Base-by-base conservation (phyloP, 2,888 invertebrate genomes). In the Taenaris catops region DNA sequence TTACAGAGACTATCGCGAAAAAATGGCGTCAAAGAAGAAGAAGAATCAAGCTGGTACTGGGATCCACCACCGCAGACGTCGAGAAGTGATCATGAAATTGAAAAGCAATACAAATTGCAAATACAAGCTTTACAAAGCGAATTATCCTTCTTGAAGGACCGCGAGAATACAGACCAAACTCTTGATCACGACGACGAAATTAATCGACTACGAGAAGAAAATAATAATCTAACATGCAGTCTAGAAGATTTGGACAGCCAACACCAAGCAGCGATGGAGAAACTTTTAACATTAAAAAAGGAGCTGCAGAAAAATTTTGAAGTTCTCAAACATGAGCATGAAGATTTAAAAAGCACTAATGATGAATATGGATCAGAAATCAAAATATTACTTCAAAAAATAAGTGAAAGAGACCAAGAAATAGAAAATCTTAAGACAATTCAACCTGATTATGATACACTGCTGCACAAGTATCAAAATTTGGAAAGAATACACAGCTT, bases 211-310 rank as follows among this genome's bases (percentile, higher is more conserved):
- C 76, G 84, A 51, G 86, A 88, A 53, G 90, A 91, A 57, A 90
- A 91, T 44, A 79, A 74, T 46, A 87, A 87, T 42, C 74, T 92
- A 8, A 83, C 88, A 8, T 61, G 65, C 2, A 91, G 87, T 50
- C 72, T 95, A 33, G 93, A 93, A 51, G 93, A 93, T 58, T 69
- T 95, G 48, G 94, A 95, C 56, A 87, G 69, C 25, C 93, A 94
- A 65, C 93, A 94, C 58, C 90, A 92, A 53, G 74, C 88, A 51
- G 94, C 92, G 0, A 90, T 93, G 70, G 90, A 89, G 44, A 87
- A 84, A 54, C 64, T 91, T 8, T 55, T 90, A 0, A 56, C 80
- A 2, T 53, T 89, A 19, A 91, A 90, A 51, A 83, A 72, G 24
- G 88, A 89, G 26, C 52, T 90, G 25, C 89, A 89, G 41, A 68